Base-by-base conservation (phyloP, 2,113 vertebrate species). In the Apteryx owenii region DNA sequence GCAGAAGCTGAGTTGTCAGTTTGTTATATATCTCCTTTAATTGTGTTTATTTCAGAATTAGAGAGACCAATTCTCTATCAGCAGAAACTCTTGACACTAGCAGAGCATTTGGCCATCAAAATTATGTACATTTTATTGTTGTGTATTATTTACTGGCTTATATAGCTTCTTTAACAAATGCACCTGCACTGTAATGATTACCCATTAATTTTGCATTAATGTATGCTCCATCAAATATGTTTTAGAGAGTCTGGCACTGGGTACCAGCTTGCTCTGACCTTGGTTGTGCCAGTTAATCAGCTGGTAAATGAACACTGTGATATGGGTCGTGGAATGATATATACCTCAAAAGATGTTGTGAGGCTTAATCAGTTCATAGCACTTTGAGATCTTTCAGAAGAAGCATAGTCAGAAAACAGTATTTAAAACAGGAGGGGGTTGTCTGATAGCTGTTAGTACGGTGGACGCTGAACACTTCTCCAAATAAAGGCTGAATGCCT, bases 161-260 rank as follows among this genome's bases (percentile, higher is more conserved):
- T 70, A 58, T 9, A 82, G 44, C 89, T 62, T 62, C 0, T 4
- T 66, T 85, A 92, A 68, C 58, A 88, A 89, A 81, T 77, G 78
- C 50, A 5, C 4, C 36, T 62, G 70, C 66, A 31, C 44, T 25
- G 50, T 83, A 78, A 93, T 75, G 91, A 76, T 88, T 93, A 70
- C 20, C 66, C 66, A 73, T 91, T 88, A 90, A 95, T 95, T 96
- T 80, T 94, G 33, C 58, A 85, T 92, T 70, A 89, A 82, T 79
- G 42, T 58, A 80, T 38, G 87, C 23, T 8, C 25, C 22, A 42
- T 15, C 4, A 51, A 88, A 80, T 73, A 20, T 4, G 58, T 94
- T 70, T 75, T 23, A 8, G 66, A 51, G 71, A 65, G 19, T 2
- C 18, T 78, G 33, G 36, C 54, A n/a, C 62, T 77, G 87, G 54